These are phyloP conservation scores for Buceros bicornis DNA, from an alignment of 2,797 vertebrate species.

Conservation along the genomic window DNA sequence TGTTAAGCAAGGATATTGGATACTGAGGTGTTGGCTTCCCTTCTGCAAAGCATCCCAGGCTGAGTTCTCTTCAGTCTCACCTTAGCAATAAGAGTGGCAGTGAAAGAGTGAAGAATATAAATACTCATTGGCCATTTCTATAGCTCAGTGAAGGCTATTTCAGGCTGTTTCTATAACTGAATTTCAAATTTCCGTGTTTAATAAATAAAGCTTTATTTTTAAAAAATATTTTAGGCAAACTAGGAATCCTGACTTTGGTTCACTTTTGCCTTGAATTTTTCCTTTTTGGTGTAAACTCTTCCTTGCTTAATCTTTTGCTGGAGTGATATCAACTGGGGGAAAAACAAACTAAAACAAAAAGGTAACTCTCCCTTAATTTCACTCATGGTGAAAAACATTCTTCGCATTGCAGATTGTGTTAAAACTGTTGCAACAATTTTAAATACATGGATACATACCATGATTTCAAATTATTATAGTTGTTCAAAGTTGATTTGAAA, in stretches of 20 bases:
- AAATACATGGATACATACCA: not conserved
- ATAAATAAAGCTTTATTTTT: not conserved
- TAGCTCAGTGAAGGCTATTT: not conserved
- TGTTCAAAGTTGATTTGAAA: not conserved
- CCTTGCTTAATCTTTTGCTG: not conserved
- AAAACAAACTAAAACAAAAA: not conserved
- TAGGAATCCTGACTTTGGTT: not conserved
- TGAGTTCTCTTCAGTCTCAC: not conserved
- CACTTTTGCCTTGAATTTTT: not conserved
- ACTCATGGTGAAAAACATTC: not conserved
- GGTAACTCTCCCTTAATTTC: not conserved
- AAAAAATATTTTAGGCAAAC: not conserved
- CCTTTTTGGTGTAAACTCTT: not conserved
- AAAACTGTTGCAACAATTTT: not conserved
- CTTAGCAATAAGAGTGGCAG: not conserved
- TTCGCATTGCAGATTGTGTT: not conserved
- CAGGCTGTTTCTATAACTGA: not conserved
- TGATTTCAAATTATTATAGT: not conserved
- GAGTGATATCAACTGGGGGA: not conserved
- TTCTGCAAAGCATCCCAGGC: not conserved
- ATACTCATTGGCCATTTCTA: not conserved
- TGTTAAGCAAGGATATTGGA: not conserved
- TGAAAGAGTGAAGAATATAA: not conserved
- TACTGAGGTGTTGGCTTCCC: not conserved
- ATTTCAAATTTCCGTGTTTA: not conserved